Conservation (phyloP, 2,797 vertebrate genomes). For the Melanotaenia nigrans region DNA sequence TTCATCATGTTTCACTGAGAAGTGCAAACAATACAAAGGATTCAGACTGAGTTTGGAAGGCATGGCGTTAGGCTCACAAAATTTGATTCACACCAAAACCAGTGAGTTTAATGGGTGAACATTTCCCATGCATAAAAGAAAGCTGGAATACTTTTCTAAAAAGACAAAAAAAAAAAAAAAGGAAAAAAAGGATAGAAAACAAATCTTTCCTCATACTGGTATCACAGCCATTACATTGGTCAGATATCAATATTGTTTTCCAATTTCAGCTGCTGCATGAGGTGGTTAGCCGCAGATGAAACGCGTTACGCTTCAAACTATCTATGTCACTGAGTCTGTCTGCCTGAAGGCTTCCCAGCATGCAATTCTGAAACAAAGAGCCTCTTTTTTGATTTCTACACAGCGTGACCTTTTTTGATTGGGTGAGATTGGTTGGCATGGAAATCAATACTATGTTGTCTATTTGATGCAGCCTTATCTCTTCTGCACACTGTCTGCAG, state of each 20-base stretch:
- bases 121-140: slow-evolving; percentile 41
- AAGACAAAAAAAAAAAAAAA: slow-evolving; percentile 25
- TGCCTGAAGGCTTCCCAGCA: slow-evolving; percentile 80
- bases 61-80: slow-evolving; percentile 39
- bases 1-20: slow-evolving; percentile 60
- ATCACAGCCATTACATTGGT: slow-evolving; percentile 73
- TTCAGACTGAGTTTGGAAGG: slow-evolving; percentile 55
- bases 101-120: slow-evolving; percentile 40
- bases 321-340: slow-evolving; percentile 72
- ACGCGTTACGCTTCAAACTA: slow-evolving; percentile 77
- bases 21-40: slow-evolving; percentile 42
- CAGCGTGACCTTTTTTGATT: slow-evolving; percentile 86
- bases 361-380: slow-evolving; percentile 84
- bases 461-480: slow-evolving; percentile 85
- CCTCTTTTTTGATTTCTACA: slow-evolving; percentile 78
- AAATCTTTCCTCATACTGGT: slow-evolving; percentile 47
- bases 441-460: slow-evolving; percentile 83
- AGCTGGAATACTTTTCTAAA: slow-evolving; percentile 49
- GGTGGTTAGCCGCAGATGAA: slow-evolving; percentile 78
- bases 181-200: slow-evolving; percentile 19
- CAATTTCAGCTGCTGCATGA: slow-evolving; percentile 71
- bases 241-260: slow-evolving; percentile 80
- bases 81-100: slow-evolving; percentile 44
- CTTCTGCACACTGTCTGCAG: slow-evolving; percentile 80
- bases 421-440: slow-evolving; percentile 85